A percentile compares a stretch with the other conserved stretches of the same genome.
Evolutionary conservation across 37 sponge, comb jelly and placozoan genomes (phyloP).

Genomic region (Hormiphora californensis): DNA sequence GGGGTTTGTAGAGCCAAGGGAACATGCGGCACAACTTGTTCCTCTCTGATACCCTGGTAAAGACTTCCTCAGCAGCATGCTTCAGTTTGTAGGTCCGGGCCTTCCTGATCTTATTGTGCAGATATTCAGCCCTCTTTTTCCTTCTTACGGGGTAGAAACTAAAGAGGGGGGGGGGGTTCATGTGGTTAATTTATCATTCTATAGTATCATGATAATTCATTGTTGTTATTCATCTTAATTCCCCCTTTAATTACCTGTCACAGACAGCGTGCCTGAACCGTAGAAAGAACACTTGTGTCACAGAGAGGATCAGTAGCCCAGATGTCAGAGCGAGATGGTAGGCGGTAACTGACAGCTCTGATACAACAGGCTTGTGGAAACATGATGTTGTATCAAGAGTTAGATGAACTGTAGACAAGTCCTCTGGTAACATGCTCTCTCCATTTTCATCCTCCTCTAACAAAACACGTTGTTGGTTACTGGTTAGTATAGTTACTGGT

Average conservation of each 20-base stretch:
- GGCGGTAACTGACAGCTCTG: background rate
- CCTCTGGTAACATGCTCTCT: no score
- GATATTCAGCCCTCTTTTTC: background rate
- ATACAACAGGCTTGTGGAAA: background rate
- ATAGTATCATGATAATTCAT: no score
- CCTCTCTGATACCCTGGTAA: background rate
- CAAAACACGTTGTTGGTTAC: no score
- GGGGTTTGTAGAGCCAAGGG: background rate
- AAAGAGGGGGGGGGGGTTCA: no score
- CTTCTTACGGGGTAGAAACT: background rate
- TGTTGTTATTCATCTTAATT: background rate
- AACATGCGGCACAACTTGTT: background rate
- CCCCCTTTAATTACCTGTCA: background rate
- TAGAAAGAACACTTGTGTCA: background rate
- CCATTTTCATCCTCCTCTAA: no score
- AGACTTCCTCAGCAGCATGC: constrained; percentile 7
- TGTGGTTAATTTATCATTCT: no score
- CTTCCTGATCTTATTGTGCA: background rate
- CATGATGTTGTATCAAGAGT: background rate
- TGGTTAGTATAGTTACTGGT: no score
- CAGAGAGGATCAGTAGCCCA: background rate
- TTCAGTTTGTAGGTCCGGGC: background rate
- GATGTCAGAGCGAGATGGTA: background rate
- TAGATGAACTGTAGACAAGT: background rate
- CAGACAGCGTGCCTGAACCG: background rate